A percentile compares a stretch with the other conserved stretches of the same genome.
Conservation (phyloP, 2,888 invertebrate species). For the Leptarthrus brevirostris region DNA sequence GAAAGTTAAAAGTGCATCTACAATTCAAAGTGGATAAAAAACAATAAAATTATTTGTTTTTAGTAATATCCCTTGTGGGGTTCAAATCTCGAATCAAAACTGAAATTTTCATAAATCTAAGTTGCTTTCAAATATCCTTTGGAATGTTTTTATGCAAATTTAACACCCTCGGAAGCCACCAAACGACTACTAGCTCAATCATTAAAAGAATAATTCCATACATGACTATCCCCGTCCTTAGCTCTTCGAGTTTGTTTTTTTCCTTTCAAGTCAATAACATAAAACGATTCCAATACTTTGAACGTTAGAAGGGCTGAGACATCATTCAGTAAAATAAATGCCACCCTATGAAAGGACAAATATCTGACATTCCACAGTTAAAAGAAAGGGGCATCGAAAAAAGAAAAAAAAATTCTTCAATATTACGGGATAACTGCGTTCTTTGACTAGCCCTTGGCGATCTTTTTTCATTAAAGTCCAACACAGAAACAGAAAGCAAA, state of each 20-base stretch:
- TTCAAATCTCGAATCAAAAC: too few species aligned
- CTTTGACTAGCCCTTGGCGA: constrained; percentile 31
- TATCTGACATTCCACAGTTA: constrained; percentile 21
- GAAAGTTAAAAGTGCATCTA: too few species aligned
- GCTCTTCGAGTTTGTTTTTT: neutral
- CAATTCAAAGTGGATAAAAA: too few species aligned
- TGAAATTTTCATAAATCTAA: too few species aligned
- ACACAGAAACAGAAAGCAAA: constrained; percentile 22
- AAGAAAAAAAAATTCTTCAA: constrained; percentile 12
- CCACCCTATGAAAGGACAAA: constrained; percentile 22
- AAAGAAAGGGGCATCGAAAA: constrained; percentile 14
- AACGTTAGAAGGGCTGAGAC: neutral
- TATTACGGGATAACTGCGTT: constrained; percentile 15
- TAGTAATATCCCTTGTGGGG: too few species aligned
- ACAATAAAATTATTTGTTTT: too few species aligned
- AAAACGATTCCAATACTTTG: constrained; percentile 15
- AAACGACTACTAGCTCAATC: too few species aligned
- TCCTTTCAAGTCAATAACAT: constrained; percentile 2
- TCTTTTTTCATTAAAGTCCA: constrained; percentile 35
- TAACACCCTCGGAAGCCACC: too few species aligned
- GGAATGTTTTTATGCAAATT: too few species aligned
- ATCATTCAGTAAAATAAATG: constrained; percentile 1
- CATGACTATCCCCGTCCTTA: neutral
- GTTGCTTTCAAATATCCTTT: too few species aligned
- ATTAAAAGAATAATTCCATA: neutral